Evolutionary conservation across 2,797 vertebrate species (phyloP), one percentile per base, ranked within the genome.

Genomic region (Pipistrellus kuhlii): DNA sequence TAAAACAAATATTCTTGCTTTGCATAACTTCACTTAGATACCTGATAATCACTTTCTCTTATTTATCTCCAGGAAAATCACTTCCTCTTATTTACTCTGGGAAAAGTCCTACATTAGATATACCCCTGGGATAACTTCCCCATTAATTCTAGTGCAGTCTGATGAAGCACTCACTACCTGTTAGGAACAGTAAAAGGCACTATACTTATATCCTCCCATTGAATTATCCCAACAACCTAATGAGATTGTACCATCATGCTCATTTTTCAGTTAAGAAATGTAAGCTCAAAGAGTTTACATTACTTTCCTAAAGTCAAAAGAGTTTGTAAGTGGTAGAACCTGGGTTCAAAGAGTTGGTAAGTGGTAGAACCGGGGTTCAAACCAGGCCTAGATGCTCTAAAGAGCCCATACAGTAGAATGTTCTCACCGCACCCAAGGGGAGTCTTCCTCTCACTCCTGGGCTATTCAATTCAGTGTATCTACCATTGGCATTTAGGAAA

Each of bases 1-100:
- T 85, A 69, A 94, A n/a, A 91, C 78, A 57, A 94, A 87, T 96
- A 55, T 48, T 88, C 86, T 95, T 87, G 57, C 64, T 94, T 82
- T 85, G 69, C 51, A 62, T 93, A 85, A 94, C 77, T 83, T 92
- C 57, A 80, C 75, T 68, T 71, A 78, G 72, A 55, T 64, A 62
- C 10, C 35, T 93, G 87, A 88, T 87, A 78, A 95, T 85, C 66
- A 86, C 76, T 93, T 94, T 80, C 44, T 73, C n/a, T 71, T 75
- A 57, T 92, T 93, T 91, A 88, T 38, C 11, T 78, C n/a, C 72
- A 68, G 30, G 53, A 35, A 94, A 88, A 95, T 85, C 57, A 85
- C 71, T 92, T 93, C 83, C 41, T 64, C 38, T 75, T 73, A 57
- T 93, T 91, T 91, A 88, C 11, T 82, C 35, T 85, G 69, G 32